Base-by-base conservation (phyloP, 2,797 vertebrate species). In the Florisuga fusca region DNA sequence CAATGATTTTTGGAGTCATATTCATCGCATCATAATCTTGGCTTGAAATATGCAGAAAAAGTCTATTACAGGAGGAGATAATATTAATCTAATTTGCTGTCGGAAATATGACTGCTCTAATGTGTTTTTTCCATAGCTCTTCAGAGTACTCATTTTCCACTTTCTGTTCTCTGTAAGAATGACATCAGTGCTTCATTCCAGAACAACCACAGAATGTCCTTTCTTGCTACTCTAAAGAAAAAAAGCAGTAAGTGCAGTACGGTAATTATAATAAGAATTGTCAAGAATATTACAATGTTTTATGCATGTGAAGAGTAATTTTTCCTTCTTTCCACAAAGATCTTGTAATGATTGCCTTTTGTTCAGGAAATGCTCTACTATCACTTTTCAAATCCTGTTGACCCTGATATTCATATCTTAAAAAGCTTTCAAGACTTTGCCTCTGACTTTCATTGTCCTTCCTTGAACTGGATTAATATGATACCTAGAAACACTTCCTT, bases 261-360 rank as follows among this genome's bases (percentile, higher is more conserved):
- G 36, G 31, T 54, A 87, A 89, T 89, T 91, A 84, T 63, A 77
- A 66, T 91, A 92, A 71, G 45, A 93, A 90, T 92, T 84, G 51
- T 83, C 53, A 84, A 90, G 74, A 84, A 89, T 89, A 82, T 90
- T 88, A 61, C 51, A 54, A 53, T 74, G 58, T 89, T 69, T 92
- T 93, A 87, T 87, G 59, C 25, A 67, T 86, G 50, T 59, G 58
- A 92, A 91, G 61, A 93, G 69, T 53, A 95, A 87, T 94, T 79
- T 55, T 86, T 43, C 34, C 46, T 76, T 63, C 38, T 88, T 94
- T 83, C 61, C 54, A 57, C 51, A 75, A 78, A 93, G 31, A 83
- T 78, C 57, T 76, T 78, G 41, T 27, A 68, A 90, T 55, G 58
- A 88, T 64, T 92, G 58, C 81, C 36, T 79, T 63, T 93, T 92